phyloP scores from a whole-genome alignment of 2,797 vertebrate species.

The Phaenicophaeus curvirostris region DNA sequence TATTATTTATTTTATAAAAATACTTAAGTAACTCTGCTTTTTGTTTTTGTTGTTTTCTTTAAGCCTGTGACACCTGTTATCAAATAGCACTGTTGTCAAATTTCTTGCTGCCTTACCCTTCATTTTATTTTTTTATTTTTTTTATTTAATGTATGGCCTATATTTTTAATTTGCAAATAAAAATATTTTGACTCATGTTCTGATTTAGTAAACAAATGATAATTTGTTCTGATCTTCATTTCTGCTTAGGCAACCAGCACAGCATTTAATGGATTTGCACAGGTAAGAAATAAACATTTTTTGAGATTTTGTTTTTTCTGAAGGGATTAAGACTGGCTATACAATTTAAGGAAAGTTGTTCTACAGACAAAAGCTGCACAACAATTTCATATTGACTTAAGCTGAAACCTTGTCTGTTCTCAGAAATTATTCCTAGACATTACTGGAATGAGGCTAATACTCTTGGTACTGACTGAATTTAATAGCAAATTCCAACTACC shows the following conservation, averaged over 20 bases:
- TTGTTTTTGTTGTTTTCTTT: conserved; percentile 23
- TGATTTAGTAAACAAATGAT: conserved; percentile 51
- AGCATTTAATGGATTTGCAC: conserved; percentile 88
- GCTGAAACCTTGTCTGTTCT: background rate
- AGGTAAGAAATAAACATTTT: conserved; percentile 79
- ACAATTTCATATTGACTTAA: background rate
- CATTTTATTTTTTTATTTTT: conserved; percentile 49
- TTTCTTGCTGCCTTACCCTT: conserved; percentile 47
- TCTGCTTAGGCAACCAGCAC: conserved; percentile 81
- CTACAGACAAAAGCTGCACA: background rate
- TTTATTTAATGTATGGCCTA: conserved; percentile 44
- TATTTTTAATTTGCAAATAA: conserved; percentile 56
- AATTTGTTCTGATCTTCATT: conserved; percentile 76
- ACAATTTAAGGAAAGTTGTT: background rate
- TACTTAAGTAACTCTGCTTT: background rate
- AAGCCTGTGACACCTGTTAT: conserved; percentile 62
- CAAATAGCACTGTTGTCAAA: conserved; percentile 21
- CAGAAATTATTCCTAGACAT: background rate
- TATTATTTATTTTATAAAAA: background rate
- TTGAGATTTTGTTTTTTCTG: background rate
- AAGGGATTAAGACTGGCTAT: background rate
- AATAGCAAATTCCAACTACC: background rate
- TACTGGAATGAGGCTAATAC: background rate
- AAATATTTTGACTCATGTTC: background rate
- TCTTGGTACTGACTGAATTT: background rate